Evolutionary conservation across 2,888 invertebrate genomes (phyloP).

Genomic region (Oasisia sp.): DNA sequence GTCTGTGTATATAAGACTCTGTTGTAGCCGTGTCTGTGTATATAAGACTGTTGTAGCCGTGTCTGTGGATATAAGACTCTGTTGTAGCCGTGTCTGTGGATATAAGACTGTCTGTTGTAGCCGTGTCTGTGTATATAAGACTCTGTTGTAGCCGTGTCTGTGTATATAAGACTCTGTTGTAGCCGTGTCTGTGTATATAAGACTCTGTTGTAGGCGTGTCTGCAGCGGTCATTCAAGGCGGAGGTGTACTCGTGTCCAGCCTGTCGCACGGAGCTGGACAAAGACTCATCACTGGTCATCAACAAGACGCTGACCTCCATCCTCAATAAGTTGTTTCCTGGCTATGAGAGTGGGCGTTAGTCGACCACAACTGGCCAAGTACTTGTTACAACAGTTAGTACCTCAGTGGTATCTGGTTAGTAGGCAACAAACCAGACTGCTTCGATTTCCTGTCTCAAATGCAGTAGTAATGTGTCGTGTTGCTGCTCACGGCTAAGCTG

Average conservation of each 20-base stretch:
- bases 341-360: slow-evolving; percentile 67
- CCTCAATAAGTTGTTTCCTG: slow-evolving; percentile 75
- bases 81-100: too few relatives aligned
- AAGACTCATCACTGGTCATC: slow-evolving; percentile 68
- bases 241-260: slow-evolving; percentile 76
- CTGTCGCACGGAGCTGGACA: slow-evolving; percentile 75
- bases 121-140: too few relatives aligned
- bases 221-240: slow-evolving; percentile 76
- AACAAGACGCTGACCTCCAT: slow-evolving; percentile 73
- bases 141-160: too few relatives aligned
- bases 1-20: too few relatives aligned
- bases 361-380: background rate
- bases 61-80: slow-evolving; percentile 65
- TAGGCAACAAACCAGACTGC: slow-evolving; percentile 8
- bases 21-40: too few relatives aligned
- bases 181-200: too few relatives aligned
- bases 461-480: background rate
- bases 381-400: background rate
- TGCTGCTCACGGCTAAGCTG: background rate
- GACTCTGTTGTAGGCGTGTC: slow-evolving; percentile 69
- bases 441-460: background rate
- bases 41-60: slow-evolving; percentile 66
- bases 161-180: too few relatives aligned
- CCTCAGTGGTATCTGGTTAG: background rate
- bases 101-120: too few relatives aligned